Base-by-base conservation (phyloP, 30 jellyfish, hydroid and myxozoan species). In the Aurelia aurita complex sp. Pacific region DNA sequence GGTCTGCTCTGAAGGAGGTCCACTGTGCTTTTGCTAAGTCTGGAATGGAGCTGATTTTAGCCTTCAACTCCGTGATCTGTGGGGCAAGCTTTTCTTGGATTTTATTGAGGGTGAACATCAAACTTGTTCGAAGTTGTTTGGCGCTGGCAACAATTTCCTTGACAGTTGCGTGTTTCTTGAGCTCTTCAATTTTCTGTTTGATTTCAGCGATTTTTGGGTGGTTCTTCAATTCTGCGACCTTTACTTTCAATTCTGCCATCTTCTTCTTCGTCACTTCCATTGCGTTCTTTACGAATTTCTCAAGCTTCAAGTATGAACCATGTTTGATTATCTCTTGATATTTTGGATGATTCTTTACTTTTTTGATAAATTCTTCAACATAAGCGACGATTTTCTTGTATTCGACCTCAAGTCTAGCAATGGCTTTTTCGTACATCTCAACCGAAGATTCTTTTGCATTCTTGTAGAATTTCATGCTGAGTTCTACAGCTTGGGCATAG, bases 161-260 rank as follows among this genome's bases (percentile, higher is more conserved):
- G 82, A 94, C 81, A 2, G 70, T 14, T n/a, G 88, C 83, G 19
- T 89, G 95, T 57, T 89, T 67, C 72, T 59, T 76, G 55, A 77
- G 57, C 57, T 89, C 90, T 72, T 63, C 69, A 2, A 83, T 10
- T 13, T 59, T 57, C 90, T 19, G 60, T 74, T 74, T 76, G 69
- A 89, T 42, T 62, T 82, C 97, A 23, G 42, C 78, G 76, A 81
- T 23, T 46, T 71, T 87, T 1, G 98, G 97, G 79, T 91, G 94
- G 16, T 69, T 71, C 68, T 85, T 91, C 85, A 91, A 43, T 23
- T 91, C 96, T 11, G 76, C 93, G 53, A 92, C 40, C 85, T 82
- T 87, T 11, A 46, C 29, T 40, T 86, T 82, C 65, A 84, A 34
- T 35, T 80, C 83, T 10, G 72, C 79, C 64, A 74, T 34, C 64